phyloP scores from a whole-genome alignment of 2,888 invertebrate species.

The Oasisia sp. region DNA sequence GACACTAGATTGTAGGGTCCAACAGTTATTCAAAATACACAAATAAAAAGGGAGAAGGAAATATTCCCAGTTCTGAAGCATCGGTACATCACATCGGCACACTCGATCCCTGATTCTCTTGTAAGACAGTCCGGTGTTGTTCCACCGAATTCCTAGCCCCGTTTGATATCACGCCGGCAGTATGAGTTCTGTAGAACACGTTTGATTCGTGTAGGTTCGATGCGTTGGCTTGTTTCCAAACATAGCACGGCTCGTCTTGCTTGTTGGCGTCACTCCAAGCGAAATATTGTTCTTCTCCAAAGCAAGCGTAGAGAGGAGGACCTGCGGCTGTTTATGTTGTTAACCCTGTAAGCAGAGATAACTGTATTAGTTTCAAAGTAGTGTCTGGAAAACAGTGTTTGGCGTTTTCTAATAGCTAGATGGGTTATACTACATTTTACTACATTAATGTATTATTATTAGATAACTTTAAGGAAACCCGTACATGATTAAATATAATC shows the following conservation, averaged over 20 bases:
- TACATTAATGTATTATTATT: too few species aligned
- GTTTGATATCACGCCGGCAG: background rate
- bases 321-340: background rate
- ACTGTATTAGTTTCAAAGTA: background rate
- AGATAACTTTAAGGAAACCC: too few species aligned
- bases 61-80: too few species aligned
- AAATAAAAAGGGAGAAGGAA: too few species aligned
- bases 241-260: background rate
- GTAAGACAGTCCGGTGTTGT: background rate
- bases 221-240: background rate
- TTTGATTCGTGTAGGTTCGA: background rate
- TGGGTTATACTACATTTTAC: background rate
- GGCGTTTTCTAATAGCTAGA: background rate
- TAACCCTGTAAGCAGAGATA: background rate
- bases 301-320: background rate
- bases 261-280: background rate
- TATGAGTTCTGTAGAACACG: background rate
- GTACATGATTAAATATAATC: too few species aligned
- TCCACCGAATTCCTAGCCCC: background rate
- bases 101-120: background rate
- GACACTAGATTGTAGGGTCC: too few species aligned
- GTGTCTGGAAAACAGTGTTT: background rate
- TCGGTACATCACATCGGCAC: too few species aligned
- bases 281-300: background rate
- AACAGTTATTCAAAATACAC: too few species aligned